phyloP scores from a whole-genome alignment of 2,113 vertebrate genomes.

The Ciconia stormi region DNA sequence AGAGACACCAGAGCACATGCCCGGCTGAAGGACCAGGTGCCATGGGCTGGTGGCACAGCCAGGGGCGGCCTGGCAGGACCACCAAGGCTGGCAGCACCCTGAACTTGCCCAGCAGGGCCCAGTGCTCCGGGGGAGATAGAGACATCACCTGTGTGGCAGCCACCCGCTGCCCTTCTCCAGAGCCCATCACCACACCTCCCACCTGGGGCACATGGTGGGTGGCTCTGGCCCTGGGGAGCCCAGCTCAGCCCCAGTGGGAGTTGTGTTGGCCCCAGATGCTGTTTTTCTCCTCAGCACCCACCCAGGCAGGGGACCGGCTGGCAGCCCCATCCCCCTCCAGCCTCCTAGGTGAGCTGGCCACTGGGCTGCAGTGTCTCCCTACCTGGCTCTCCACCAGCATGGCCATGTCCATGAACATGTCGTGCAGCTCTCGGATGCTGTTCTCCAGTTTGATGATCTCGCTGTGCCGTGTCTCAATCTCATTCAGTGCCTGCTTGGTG shows the following conservation, averaged over 20 bases:
- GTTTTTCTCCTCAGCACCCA: not conserved
- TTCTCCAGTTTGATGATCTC: slow-evolving; percentile 98
- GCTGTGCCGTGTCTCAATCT: slow-evolving; percentile 92
- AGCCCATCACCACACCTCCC: not conserved
- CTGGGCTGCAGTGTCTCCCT: not conserved
- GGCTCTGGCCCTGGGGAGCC: not conserved
- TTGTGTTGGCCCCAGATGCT: not conserved
- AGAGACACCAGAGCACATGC: not conserved
- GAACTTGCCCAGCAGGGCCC: not conserved
- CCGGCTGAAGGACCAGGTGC: not conserved
- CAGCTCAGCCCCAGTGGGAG: not conserved
- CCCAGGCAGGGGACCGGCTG: not conserved
- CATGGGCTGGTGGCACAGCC: fast-evolving
- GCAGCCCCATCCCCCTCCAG: fast-evolving
- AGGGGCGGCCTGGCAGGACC: not conserved
- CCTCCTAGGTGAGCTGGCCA: not conserved
- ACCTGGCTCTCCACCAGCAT: slow-evolving; percentile 99
- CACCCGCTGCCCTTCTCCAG: not conserved
- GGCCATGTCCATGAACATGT: slow-evolving; percentile 99
- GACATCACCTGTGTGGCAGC: not conserved
- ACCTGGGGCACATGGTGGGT: not conserved
- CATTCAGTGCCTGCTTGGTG: slow-evolving; percentile 93
- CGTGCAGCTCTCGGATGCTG: slow-evolving; percentile 95
- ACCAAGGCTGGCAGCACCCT: fast-evolving
- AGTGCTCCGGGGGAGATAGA: not conserved